Evolutionary conservation across 2,113 vertebrate species (phyloP), one percentile per base, ranked within the genome.

Genomic region (Ramphastos sulfuratus): DNA sequence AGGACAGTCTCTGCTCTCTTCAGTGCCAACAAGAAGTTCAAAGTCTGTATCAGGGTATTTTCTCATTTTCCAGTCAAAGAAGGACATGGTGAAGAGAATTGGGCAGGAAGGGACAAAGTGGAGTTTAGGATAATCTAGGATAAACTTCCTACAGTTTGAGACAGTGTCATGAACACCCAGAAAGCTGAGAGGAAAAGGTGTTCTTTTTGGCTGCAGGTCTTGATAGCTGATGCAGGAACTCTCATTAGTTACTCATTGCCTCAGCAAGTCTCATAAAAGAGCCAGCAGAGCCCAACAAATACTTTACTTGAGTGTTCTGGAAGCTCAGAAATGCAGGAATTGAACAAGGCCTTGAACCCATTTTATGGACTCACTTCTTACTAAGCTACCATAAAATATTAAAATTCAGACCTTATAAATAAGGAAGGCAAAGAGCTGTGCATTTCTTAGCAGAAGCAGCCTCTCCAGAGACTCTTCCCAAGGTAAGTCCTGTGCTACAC

Each of bases 311-410:
- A 52, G 46, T 90, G 55, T 90, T 95, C 72, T 95, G 88, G 92
- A 95, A 97, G 87, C 93, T 92, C 77, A 95, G 95, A 95, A 92
- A 97, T 87, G 58, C 96, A 95, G 95, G 85, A 95, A 97, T 10
- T 85, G 92, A 95, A 94, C 21, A 10, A 96, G 97, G 95, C 98
- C 97, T 98, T 98, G 97, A 97, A 97, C 97, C 86, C 93, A 71
- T 82, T 96, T 94, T 97, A 96, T 96, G 66, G 94, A 94, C 77
- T 95, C 70, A n/a, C 30, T 95, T 96, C 89, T 93, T 92, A 85
- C 20, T 18, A 9, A 87, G 54, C 91, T 25, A 85, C 91, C 95
- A 98, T 98, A 98, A 98, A 97, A 74, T 85, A 94, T 87, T 96
- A 91, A 92, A 93, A 96, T 87, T 75, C 93, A 92, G 84, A 52